Conservation (phyloP, 1,140 invertebrate genomes). For the Hyles euphorbiae region DNA sequence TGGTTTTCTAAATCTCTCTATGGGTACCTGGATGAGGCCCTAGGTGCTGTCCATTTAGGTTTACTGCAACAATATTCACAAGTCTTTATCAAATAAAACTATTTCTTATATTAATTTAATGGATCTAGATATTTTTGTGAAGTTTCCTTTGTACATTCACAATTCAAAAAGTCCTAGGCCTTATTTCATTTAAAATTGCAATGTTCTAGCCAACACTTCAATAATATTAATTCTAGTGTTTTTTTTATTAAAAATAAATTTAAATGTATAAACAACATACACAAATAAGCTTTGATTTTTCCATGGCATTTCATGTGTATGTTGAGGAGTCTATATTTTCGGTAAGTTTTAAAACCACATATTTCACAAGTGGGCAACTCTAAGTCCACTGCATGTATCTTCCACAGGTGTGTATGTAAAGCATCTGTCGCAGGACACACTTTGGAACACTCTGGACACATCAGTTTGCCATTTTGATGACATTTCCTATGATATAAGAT, state of each 20-base stretch:
- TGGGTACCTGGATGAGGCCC: too few species aligned
- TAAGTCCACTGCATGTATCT: constrained; percentile 83
- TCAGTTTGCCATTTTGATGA: constrained; percentile 77
- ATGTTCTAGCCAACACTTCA: too few species aligned
- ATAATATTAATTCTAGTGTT: background rate
- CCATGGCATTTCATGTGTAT: constrained; percentile 83
- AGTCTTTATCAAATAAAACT: too few species aligned
- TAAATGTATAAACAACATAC: constrained; percentile 34
- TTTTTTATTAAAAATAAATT: constrained; percentile 6
- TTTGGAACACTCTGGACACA: constrained; percentile 81
- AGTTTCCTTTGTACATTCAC: too few species aligned
- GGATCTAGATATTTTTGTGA: too few species aligned
- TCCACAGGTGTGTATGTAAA: constrained; percentile 87
- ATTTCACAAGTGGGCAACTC: constrained; percentile 83
- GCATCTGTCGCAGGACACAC: constrained; percentile 76
- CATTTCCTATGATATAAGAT: constrained; percentile 77
- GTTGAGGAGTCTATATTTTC: constrained; percentile 79
- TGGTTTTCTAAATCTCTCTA: too few species aligned
- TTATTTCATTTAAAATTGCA: too few species aligned
- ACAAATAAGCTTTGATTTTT: constrained; percentile 72
- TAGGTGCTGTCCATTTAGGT: too few species aligned
- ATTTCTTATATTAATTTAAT: too few species aligned
- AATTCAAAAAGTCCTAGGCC: too few species aligned
- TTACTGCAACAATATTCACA: too few species aligned
- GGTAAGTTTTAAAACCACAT: constrained; percentile 80